Evolutionary conservation across 1,140 invertebrate genomes (phyloP), one percentile per base, ranked within the genome.

Genomic region (Solen grandis): DNA sequence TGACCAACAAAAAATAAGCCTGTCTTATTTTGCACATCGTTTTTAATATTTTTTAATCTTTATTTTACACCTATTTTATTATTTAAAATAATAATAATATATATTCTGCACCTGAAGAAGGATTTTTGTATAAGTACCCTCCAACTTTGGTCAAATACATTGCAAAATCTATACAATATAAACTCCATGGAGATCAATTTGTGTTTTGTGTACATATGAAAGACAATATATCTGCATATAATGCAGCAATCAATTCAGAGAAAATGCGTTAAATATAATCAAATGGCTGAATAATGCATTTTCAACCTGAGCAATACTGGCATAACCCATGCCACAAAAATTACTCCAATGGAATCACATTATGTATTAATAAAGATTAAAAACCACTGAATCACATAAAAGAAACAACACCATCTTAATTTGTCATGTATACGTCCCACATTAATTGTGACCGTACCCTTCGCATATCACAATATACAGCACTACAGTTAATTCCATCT

Each of bases 11-110:
- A 38, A n/a, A n/a, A n/a, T n/a, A n/a, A n/a, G n/a, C n/a, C n/a
- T n/a, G n/a, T n/a, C n/a, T n/a, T n/a, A n/a, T n/a, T n/a, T n/a
- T n/a, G n/a, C n/a, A n/a, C n/a, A n/a, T n/a, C n/a, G n/a, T n/a
- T 78, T 77, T 78, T 68, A 69, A 68, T 68, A 68, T 78, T 78
- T 78, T 46, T 76, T 65, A 76, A 65, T 68, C 63, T 78, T 78
- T 41, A 65, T 76, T 78, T 69, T 78, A 52, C 65, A 78, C 75
- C 65, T 77, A 68, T 78, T 78, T 68, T 78, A 78, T 46, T 78
- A 78, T 68, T 73, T 78, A 78, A 78, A 78, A 78, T 78, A 78
- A 27, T n/a, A n/a, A n/a, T n/a, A n/a, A n/a, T n/a, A n/a, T 65
- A 68, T 78, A 69, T 60, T 73, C 66, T 78, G 54, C 65, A 78